Evolutionary conservation across 1,140 invertebrate species (phyloP).

Genomic region (Bathynomus jamesi): DNA sequence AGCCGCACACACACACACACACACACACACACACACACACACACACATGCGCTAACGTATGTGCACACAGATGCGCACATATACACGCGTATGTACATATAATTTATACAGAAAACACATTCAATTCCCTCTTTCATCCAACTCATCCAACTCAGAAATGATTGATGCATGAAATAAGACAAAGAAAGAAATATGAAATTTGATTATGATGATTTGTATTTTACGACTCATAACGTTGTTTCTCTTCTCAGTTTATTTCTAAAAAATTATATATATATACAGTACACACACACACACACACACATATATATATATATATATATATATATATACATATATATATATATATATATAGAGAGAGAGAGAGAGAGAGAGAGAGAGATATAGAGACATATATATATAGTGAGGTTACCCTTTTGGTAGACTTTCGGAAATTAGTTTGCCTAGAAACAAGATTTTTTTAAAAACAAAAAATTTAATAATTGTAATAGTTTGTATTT

Average conservation of each 20-base stretch:
- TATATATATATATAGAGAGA: background rate
- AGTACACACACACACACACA: background rate
- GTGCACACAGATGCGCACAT: background rate
- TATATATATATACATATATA: slow-evolving; percentile 1
- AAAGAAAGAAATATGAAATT: background rate
- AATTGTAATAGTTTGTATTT: too few species aligned
- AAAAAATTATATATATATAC: background rate
- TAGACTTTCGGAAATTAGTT: too few species aligned
- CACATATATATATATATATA: background rate
- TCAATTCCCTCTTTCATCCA: background rate
- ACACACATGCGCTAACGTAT: background rate
- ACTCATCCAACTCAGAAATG: background rate
- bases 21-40: background rate
- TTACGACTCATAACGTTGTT: background rate
- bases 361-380: background rate
- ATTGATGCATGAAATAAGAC: background rate
- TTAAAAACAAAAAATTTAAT: too few species aligned
- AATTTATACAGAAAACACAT: background rate
- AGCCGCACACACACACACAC: background rate
- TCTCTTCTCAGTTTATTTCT: background rate
- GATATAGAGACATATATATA: too few species aligned
- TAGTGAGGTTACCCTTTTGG: too few species aligned
- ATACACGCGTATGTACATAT: background rate
- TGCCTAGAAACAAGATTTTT: too few species aligned
- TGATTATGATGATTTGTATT: slow-evolving; percentile 1